These are phyloP conservation scores for Chascanopsetta lugubris DNA, from an alignment of 2,113 vertebrate species.

Conservation along the genomic window DNA sequence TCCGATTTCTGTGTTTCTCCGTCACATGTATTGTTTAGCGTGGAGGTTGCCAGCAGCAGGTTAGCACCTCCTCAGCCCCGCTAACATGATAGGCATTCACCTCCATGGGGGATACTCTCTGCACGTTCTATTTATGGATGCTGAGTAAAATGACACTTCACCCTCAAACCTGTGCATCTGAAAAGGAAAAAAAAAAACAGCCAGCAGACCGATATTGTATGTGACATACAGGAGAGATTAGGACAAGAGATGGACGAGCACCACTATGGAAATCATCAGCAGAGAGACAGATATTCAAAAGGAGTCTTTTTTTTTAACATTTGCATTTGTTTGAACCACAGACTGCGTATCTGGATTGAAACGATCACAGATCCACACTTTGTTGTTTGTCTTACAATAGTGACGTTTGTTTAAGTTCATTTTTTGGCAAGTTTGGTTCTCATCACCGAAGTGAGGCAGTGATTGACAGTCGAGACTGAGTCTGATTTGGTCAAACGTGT, in stretches of 20 bases:
- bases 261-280: too few relatives aligned
- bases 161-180: constrained; percentile 62
- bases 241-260: constrained; percentile 26
- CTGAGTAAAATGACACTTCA: constrained; percentile 74
- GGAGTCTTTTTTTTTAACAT: too few relatives aligned
- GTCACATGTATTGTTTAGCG: constrained; percentile 79
- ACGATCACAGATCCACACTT: too few relatives aligned
- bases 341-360: too few relatives aligned
- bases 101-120: constrained; percentile 72
- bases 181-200: constrained; percentile 16
- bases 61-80: constrained; percentile 78
- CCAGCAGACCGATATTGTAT: constrained; percentile 17
- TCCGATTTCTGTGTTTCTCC: constrained; percentile 77
- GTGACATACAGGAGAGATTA: constrained; percentile 28
- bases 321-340: too few relatives aligned
- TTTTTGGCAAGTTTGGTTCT: too few relatives aligned
- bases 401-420: too few relatives aligned
- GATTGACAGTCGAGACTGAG: too few relatives aligned
- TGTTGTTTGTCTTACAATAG: too few relatives aligned
- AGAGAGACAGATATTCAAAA: too few relatives aligned
- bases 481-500: too few relatives aligned
- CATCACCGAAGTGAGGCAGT: too few relatives aligned
- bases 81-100: constrained; percentile 77
- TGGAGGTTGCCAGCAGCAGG: constrained; percentile 79
- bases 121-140: constrained; percentile 77